Percentiles rank a stretch among this genome's conserved stretches.
phyloP scores from a whole-genome alignment of 2,888 invertebrate genomes.

The Eledona agricola region DNA sequence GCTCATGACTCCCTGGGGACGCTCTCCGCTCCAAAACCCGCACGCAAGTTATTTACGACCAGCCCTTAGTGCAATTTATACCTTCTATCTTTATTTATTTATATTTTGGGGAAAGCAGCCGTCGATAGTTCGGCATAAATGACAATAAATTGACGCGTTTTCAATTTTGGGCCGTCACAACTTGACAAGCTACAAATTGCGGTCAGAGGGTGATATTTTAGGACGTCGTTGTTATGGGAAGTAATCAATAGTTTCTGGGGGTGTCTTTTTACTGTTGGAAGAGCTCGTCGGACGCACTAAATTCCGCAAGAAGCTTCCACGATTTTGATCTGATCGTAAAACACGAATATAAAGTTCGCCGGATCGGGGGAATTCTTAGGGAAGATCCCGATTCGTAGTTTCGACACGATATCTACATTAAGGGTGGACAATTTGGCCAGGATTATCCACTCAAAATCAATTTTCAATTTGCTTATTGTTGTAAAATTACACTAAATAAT shows the following conservation, averaged over 20 bases:
- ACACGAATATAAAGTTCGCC: slow-evolving; percentile 25
- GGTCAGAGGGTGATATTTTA: slow-evolving; percentile 25
- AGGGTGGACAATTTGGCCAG: too few species aligned
- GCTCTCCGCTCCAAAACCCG: slow-evolving; percentile 18
- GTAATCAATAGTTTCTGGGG: slow-evolving; percentile 26
- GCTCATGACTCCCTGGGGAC: slow-evolving; percentile 17
- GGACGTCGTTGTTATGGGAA: slow-evolving; percentile 39
- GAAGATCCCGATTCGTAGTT: too few species aligned
- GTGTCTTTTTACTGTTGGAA: slow-evolving; percentile 12
- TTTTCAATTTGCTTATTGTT: too few species aligned
- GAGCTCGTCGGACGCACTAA: slow-evolving; percentile 20
- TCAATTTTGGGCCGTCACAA: slow-evolving; percentile 35
- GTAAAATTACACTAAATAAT: too few species aligned
- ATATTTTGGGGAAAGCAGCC: slow-evolving; percentile 14
- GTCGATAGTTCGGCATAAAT: slow-evolving; percentile 31
- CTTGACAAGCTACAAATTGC: slow-evolving; percentile 36
- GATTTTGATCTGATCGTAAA: slow-evolving; percentile 30
- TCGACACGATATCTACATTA: too few species aligned
- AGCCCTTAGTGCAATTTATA: slow-evolving; percentile 28
- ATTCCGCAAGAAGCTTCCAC: slow-evolving; percentile 21
- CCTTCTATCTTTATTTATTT: slow-evolving; percentile 18
- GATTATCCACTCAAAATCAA: too few species aligned
- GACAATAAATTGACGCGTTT: slow-evolving; percentile 39
- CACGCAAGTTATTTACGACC: slow-evolving; percentile 30
- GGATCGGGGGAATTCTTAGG: too few species aligned